Evolutionary conservation across 1,140 invertebrate species (phyloP), one percentile per base, ranked within the genome.

Genomic region (Musca domestica): DNA sequence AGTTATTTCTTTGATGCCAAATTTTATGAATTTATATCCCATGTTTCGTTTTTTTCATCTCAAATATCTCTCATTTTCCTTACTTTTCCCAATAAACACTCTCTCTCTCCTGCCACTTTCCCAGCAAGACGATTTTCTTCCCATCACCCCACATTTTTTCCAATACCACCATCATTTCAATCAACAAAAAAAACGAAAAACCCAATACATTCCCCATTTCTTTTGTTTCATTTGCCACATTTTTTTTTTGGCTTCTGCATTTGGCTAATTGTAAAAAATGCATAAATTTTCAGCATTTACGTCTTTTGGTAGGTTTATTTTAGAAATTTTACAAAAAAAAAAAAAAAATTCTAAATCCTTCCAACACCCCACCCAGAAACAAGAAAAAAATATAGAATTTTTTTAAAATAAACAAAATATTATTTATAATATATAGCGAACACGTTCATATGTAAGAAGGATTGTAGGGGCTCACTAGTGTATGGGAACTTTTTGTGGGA

Each of bases 211-310:
- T n/a, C n/a, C n/a, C n/a, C 7, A 9, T 61, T 61, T 61, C 34
- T 41, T 23, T n/a, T n/a, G n/a, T n/a, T n/a, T n/a, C n/a, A n/a
- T n/a, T n/a, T n/a, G n/a, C n/a, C 1, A 23, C 12, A 1, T 52
- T 61, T 34, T 30, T 61, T 61, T 34, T 61, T 30, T 7, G 34
- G 27, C n/a, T n/a, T n/a, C n/a, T n/a, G n/a, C n/a, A n/a, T 51
- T 51, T 1, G 1, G 1, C 17, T 49, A 7, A 34, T 61, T 61
- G 27, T 61, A 61, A 61, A 61, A 61, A 61, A 61, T 61, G 56
- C 56, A 61, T 61, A 61, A 61, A 61, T 61, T 61, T 61, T 61
- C 17, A 19, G 56, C 56, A 61, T 61, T 61, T 61, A 61, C 56
- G 56, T 61, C 56, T 61, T 58, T 61, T 61, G 56, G 56, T 5